Base-by-base conservation (phyloP, 2,113 vertebrate genomes). In the Carollia perspicillata region DNA sequence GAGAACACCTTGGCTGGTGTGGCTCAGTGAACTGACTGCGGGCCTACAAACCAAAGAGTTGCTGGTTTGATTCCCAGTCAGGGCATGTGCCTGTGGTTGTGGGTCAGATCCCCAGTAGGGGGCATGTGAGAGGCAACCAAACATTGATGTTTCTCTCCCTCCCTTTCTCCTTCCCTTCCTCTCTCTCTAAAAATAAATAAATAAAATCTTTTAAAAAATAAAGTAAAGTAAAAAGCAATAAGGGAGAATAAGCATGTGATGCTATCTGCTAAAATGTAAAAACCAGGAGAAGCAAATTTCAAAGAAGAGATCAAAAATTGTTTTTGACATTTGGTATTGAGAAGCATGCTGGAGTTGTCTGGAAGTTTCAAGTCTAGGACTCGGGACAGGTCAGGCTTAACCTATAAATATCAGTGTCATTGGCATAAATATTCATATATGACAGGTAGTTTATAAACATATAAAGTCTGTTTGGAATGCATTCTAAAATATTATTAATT, bases 401-500 rank as follows among this genome's bases (percentile, higher is more conserved):
- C 79, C 72, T 84, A 53, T 78, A 77, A 87, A 78, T 66, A 35
- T 74, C 26, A 23, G 10, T 68, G 26, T 23, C 63, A 71, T 20
- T 78, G 51, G 8, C 65, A 77, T 49, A 35, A 80, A 10, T 53
- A 17, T 79, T 92, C 22, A 68, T 63, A 72, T 5, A 63, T 23
- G 35, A 78, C 5, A 63, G 13, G 63, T 5, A 79, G 23, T 90
- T 58, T 47, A 35, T 5, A 86, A 77, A 84, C n/a, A 90, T 20
- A 69, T 20, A 28, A 77, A 72, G 13, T 80, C 11, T 72, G 26
- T 17, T 81, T 63, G 35, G 16, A 84, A 42, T 78, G 12, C 3
- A 22, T 8, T 30, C 86, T 44, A 68, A 90, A 78, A 88, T 84
- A n/a, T 80, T 92, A 78, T 93, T 93, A 89, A 63, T 71, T 87